phyloP scores from a whole-genome alignment of 2,797 vertebrate species.

The Gymnopithys bicolor region DNA sequence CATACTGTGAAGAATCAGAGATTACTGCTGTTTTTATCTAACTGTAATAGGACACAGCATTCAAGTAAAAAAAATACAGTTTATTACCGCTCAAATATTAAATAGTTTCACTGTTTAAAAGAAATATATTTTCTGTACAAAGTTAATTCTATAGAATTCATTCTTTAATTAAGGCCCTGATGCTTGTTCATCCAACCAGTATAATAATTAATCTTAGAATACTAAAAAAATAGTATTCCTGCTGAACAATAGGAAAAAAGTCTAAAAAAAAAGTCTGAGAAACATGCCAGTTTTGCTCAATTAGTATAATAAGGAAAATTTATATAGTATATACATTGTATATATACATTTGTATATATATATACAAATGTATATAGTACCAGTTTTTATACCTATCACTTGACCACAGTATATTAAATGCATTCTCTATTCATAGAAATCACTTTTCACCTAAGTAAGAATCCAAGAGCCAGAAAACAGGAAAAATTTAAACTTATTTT shows the following conservation, averaged over 20 bases:
- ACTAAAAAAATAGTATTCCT: neutral
- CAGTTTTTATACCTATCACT: neutral
- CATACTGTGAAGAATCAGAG: conserved; percentile 40
- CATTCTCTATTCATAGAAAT: neutral
- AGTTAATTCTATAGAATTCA: conserved; percentile 32
- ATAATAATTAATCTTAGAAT: conserved; percentile 52
- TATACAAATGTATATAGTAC: neutral
- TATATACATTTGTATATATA: too few relatives aligned
- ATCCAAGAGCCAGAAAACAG: neutral
- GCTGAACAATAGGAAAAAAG: conserved; percentile 9
- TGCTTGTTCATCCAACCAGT: conserved; percentile 52
- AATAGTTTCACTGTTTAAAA: neutral
- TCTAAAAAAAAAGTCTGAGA: neutral
- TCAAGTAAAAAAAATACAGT: conserved; percentile 10
- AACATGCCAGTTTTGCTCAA: neutral
- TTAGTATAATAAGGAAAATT: neutral
- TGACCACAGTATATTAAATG: neutral
- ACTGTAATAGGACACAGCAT: neutral
- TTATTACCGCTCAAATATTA: conserved; percentile 35
- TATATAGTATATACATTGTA: too few relatives aligned
- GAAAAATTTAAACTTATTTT: neutral
- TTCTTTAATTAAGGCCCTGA: conserved; percentile 67
- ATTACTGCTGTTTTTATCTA: conserved; percentile 23
- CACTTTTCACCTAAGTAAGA: neutral
- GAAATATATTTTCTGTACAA: conserved; percentile 38